Base-by-base conservation (phyloP, 2,888 invertebrate species). In the Coleophora flavipennella region DNA sequence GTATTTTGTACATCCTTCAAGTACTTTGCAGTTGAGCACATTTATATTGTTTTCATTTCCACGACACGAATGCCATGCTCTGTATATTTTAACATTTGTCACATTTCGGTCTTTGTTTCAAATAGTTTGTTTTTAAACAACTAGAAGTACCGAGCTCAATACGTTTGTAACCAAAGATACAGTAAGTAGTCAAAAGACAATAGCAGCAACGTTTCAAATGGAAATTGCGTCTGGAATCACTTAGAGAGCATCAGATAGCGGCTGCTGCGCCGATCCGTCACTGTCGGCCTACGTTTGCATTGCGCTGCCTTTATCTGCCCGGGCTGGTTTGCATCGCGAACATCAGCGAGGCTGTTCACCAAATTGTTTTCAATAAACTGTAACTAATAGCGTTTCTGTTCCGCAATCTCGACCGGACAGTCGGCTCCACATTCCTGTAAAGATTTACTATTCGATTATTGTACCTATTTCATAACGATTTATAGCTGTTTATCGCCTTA, bases 191-290 rank as follows among this genome's bases (percentile, higher is more conserved):
- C 62, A 54, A 74, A 77, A 73, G 71, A 79, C 74, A 80, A 77
- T 76, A 70, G 74, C 63, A 73, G 66, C 71, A 67, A 65, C 70
- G 62, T 75, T 62, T 75, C 73, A 70, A 76, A 81, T 77, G 79
- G 77, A 79, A 79, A 80, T 81, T 72, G 70, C 63, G 69, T 64
- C 72, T 65, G 67, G 76, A 80, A 80, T 80, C 79, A 78, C 79
- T 79, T 78, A 72, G 75, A 75, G 78, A 70, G 72, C 78, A 84
- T 84, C 84, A 80, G 81, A 83, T 81, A 81, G 76, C 67, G 72
- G 68, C 70, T 69, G 73, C 72, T 62, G 71, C 72, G 67, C 74
- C 84, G 81, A 83, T 83, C 79, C 77, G 79, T 83, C 84, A 81
- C 68, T 79, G 84, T 83, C 84, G 70, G 67, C 48, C 70, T 54